These are phyloP conservation scores for Mixornis gularis DNA, from an alignment of 2,113 vertebrate genomes.

Conservation along the genomic window DNA sequence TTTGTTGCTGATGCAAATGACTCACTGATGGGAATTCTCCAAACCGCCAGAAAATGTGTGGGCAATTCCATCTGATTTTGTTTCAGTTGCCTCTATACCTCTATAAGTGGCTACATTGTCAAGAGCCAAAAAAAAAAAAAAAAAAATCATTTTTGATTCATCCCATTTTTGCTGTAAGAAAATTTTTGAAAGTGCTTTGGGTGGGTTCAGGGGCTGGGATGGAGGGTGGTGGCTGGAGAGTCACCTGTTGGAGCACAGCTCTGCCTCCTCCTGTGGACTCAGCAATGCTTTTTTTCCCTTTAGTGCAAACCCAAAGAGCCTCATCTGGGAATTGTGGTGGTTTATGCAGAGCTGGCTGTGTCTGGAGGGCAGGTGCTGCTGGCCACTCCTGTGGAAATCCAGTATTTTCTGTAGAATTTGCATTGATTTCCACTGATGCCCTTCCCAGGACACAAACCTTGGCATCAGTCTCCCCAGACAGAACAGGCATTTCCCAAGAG, in stretches of 20 bases:
- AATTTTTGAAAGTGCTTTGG: not conserved
- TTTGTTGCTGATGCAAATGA: constrained; percentile 37
- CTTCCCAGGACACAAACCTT: not conserved
- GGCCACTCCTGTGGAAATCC: not conserved
- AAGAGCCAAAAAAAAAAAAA: not conserved
- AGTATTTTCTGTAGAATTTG: not conserved
- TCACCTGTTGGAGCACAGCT: not conserved
- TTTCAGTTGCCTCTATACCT: not conserved
- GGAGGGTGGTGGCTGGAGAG: not conserved
- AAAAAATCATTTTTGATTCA: no score
- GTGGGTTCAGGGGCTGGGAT: not conserved
- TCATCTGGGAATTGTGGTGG: not conserved
- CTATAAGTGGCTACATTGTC: not conserved
- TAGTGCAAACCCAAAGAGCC: not conserved
- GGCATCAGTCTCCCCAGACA: not conserved
- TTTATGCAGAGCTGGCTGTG: not conserved
- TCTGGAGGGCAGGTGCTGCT: not conserved
- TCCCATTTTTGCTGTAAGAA: rapidly evolving
- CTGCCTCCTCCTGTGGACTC: not conserved
- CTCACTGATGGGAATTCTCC: constrained; percentile 38
- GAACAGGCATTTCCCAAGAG: not conserved
- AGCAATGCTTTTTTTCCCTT: not conserved
- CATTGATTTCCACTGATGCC: not conserved
- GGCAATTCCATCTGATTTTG: not conserved
- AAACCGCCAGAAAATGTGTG: not conserved